A percentile compares a stretch with the other conserved stretches of the same genome.
Evolutionary conservation across 2,888 invertebrate species (phyloP).

Genomic region (Ectropis crepuscularia): DNA sequence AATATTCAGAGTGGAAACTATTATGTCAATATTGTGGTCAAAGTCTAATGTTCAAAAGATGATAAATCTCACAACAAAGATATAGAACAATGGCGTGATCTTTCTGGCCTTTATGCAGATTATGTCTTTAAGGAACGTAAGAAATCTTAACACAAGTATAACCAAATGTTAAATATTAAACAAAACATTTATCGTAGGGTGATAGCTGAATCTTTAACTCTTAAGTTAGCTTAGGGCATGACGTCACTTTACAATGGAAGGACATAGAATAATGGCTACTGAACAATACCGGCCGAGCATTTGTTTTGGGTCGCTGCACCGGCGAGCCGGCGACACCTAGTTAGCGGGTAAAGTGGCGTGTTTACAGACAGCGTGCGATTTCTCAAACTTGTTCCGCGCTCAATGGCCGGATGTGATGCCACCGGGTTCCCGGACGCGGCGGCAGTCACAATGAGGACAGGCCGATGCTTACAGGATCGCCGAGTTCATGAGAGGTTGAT

Average conservation of each 20-base stretch:
- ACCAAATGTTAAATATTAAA: too few species aligned
- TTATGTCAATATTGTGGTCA: not conserved
- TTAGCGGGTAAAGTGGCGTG: slow-evolving; percentile 16
- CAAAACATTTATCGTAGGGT: too few species aligned
- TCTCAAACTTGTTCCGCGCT: slow-evolving; percentile 31
- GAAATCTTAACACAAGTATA: too few species aligned
- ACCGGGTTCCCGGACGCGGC: slow-evolving; percentile 49
- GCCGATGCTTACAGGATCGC: slow-evolving; percentile 37
- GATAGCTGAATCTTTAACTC: too few species aligned
- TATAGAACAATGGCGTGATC: too few species aligned
- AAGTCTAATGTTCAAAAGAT: not conserved
- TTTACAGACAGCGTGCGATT: slow-evolving; percentile 22
- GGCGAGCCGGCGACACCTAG: slow-evolving; percentile 14
- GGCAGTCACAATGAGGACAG: slow-evolving; percentile 35
- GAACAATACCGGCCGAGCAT: slow-evolving; percentile 3
- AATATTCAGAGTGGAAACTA: slow-evolving; percentile 9
- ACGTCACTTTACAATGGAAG: slow-evolving; percentile 3
- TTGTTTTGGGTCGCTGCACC: slow-evolving; percentile 22
- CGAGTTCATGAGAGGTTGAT: slow-evolving; percentile 62
- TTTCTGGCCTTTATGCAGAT: too few species aligned
- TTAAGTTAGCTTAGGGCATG: not conserved
- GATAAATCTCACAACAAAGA: not conserved
- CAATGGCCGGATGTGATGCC: slow-evolving; percentile 57
- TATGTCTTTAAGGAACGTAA: too few species aligned
- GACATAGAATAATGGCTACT: not conserved